Base-by-base conservation (phyloP, 2,113 vertebrate genomes). In the Turdus rufiventris region DNA sequence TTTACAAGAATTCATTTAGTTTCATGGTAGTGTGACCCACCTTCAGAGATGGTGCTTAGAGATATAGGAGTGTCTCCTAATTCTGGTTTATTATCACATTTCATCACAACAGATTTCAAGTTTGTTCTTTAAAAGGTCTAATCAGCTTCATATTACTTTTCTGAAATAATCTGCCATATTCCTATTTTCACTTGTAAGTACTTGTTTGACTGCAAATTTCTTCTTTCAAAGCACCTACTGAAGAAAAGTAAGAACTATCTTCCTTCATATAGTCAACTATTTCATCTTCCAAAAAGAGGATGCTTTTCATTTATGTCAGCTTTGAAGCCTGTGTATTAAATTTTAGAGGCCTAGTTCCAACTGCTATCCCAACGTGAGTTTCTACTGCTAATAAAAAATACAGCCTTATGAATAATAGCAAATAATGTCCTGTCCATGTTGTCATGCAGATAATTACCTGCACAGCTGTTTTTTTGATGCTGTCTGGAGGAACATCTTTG, bases 381-480 rank as follows among this genome's bases (percentile, higher is more conserved):
- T 71, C 33, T 54, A 40, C 8, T 80, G 62, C 53, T 42, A 81
- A 61, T 4, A 74, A 48, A 78, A 91, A 74, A 51, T 10, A 51
- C 1, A 63, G 28, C 26, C 54, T 62, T 78, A 74, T 1, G 34
- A 87, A 79, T 54, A 88, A 73, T 1, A 75, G 40, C 23, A 85
- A 87, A 33, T 58, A 29, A 61, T 17, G 38, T 68, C 28, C 72
- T 45, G 60, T 28, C 67, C 36, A 56, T 31, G 3, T 8, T 60
- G 47, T n/a, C 43, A 54, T 13, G 62, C 60, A 67, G 33, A 48
- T 70, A 61, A 65, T 78, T 96, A 97, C 97, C 97, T 97, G 93
- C 93, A 85, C 95, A 97, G 98, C 88, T 98, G 99, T 97, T 98
- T 99, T 99, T 98, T 99, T 99, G 95, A 98, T 97, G 74, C 97